These are phyloP conservation scores for Lochmaea crataegi DNA, from an alignment of 2,888 invertebrate genomes.

Conservation along the genomic window DNA sequence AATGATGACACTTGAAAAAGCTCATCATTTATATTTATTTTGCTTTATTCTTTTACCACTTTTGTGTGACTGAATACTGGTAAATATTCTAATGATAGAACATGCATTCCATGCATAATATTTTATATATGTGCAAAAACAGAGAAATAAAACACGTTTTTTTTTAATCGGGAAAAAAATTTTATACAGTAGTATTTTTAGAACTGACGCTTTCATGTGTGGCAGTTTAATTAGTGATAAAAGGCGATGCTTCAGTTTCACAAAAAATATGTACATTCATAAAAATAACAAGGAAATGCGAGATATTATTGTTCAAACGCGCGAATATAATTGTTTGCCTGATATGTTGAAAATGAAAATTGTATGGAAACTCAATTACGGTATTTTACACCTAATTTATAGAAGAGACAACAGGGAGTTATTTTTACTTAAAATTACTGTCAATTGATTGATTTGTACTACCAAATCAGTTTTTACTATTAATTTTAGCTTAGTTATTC, in stretches of 20 bases:
- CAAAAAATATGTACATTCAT: neutral
- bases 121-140: neutral
- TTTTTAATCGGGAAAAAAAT: neutral
- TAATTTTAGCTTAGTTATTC: no score
- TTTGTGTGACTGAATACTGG: no score
- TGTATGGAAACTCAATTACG: neutral
- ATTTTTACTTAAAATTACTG: no score
- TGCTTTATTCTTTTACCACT: no score
- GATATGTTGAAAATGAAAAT: neutral
- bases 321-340: neutral
- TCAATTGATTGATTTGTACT: no score
- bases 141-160: neutral
- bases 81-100: neutral
- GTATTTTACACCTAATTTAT: no score
- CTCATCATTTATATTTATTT: neutral
- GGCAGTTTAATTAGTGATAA: conserved; percentile 8
- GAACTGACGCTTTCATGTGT: conserved; percentile 5
- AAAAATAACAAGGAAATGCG: neutral
- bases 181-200: neutral
- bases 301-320: neutral
- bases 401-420: no score
- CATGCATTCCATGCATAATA: neutral
- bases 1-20: no score
- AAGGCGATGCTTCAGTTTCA: neutral
- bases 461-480: no score